These are phyloP conservation scores for Galaxias olidus DNA, from an alignment of 2,797 vertebrate species.

Conservation along the genomic window DNA sequence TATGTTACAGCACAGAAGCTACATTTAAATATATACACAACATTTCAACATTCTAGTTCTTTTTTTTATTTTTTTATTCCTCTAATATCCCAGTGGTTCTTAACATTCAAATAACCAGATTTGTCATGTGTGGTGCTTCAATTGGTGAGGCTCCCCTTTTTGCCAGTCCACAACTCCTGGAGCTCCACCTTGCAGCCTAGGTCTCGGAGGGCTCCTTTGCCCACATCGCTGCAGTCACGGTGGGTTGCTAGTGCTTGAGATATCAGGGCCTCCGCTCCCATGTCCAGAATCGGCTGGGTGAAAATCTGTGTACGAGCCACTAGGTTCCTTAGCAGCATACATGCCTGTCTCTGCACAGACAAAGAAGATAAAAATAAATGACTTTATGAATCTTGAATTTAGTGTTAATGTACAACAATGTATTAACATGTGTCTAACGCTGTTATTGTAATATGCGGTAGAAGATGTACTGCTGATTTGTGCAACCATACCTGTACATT, in stretches of 20 bases:
- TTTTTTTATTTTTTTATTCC: no score
- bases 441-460: no score
- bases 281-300: slow-evolving; percentile 84
- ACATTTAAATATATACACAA: no score
- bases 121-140: slow-evolving; percentile 51
- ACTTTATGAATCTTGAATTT: not conserved
- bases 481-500: slow-evolving; percentile 83
- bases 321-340: slow-evolving; percentile 93
- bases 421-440: no score
- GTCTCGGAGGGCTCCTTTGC: slow-evolving; percentile 89
- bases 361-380: not conserved
- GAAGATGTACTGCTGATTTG: no score
- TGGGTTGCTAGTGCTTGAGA: slow-evolving; percentile 79
- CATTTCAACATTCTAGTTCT: no score
- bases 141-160: slow-evolving; percentile 84
- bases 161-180: slow-evolving; percentile 92
- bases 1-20: no score
- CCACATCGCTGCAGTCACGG: slow-evolving; percentile 83
- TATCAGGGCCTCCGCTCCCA: slow-evolving; percentile 91
- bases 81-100: no score
- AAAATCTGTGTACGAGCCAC: slow-evolving; percentile 80
- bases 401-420: no score
- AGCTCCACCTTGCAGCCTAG: slow-evolving; percentile 92
- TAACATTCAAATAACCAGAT: not conserved
- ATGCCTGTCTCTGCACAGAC: slow-evolving; percentile 86